Percentiles rank a stretch among this genome's conserved stretches.
Evolutionary conservation across 2,888 invertebrate genomes (phyloP).

Genomic region (Thyatira batis): DNA sequence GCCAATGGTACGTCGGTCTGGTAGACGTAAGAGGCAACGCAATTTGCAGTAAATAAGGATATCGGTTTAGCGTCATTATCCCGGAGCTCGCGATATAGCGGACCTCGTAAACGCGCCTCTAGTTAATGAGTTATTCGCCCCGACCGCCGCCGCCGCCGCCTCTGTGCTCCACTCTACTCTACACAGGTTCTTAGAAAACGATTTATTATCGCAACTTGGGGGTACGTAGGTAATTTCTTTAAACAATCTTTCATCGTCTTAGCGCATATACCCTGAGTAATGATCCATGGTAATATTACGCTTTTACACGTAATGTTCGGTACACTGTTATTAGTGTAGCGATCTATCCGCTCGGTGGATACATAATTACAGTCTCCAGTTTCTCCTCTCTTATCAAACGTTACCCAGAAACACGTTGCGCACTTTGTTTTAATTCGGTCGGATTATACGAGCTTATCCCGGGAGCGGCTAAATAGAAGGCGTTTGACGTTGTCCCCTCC

Average conservation of each 20-base stretch:
- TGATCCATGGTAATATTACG: slow-evolving; percentile 24
- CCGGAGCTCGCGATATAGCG: slow-evolving; percentile 46
- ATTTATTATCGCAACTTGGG: slow-evolving; percentile 45
- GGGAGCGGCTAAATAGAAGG: slow-evolving; percentile 68
- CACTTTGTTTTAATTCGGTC: slow-evolving; percentile 53
- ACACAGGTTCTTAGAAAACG: slow-evolving; percentile 40
- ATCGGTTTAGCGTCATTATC: slow-evolving; percentile 78
- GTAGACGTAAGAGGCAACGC: slow-evolving; percentile 49
- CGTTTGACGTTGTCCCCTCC: slow-evolving; percentile 64
- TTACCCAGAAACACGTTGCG: slow-evolving; percentile 37
- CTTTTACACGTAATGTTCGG: slow-evolving; percentile 19
- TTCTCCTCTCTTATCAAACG: slow-evolving; percentile 17
- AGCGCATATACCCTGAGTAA: slow-evolving; percentile 32
- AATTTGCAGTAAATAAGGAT: slow-evolving; percentile 81
- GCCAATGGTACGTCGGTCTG: slow-evolving; percentile 25
- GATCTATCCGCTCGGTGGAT: not conserved
- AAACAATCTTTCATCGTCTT: slow-evolving; percentile 45
- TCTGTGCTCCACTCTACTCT: slow-evolving; percentile 28
- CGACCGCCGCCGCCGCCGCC: slow-evolving; percentile 30
- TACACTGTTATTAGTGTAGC: not conserved
- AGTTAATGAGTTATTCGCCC: slow-evolving; percentile 45
- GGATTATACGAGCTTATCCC: slow-evolving; percentile 60
- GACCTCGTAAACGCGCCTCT: slow-evolving; percentile 52
- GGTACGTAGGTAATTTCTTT: slow-evolving; percentile 47
- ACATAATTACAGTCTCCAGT: slow-evolving; percentile 15